Evolutionary conservation across 2,113 vertebrate species (phyloP), one percentile per base, ranked within the genome.

Genomic region (Cynocephalus volans): DNA sequence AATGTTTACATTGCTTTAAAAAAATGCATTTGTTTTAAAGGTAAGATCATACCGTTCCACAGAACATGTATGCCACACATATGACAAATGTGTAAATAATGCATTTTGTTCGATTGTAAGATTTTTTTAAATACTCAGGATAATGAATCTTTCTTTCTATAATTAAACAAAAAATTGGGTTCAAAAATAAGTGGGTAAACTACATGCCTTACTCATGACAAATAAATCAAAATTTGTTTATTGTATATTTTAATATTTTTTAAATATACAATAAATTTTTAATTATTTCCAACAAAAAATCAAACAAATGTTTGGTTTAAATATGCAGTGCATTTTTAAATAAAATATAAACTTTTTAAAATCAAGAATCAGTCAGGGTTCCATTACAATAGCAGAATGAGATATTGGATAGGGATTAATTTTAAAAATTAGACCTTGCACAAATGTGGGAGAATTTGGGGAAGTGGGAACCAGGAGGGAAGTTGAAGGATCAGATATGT

Each of bases 21-120:
- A 72, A 70, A 76, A 56, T 45, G 9, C 70, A 45, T 93, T 95
- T 84, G 95, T 95, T 90, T 92, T 83, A 79, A 88, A 97, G 60
- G 82, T 93, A 72, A 56, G n/a, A 62, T 52, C 69, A 19, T 23
- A 18, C 83, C 45, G 48, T 58, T 58, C 70, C 93, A 88, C n/a
- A 83, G 24, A 79, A 60, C 45, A 90, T 69, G 70, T 70, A 65
- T 41, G 70, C 83, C 69, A 91, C 48, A 90, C 9, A 33, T 75
- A 41, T 33, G 50, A 87, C 50, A 88, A 95, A 88, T 77, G 95
- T 83, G 26, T 70, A 72, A 90, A 95, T 88, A 88, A 90, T 77
- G n/a, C 33, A 90, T 77, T 95, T 76, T 88, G 31, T 95, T 92
- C 26, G 70, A 41, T n/a, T 77, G 0, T 36, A 56, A 60, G 10